These are phyloP conservation scores for Ceryle rudis DNA, from an alignment of 2,797 vertebrate genomes.

Conservation along the genomic window DNA sequence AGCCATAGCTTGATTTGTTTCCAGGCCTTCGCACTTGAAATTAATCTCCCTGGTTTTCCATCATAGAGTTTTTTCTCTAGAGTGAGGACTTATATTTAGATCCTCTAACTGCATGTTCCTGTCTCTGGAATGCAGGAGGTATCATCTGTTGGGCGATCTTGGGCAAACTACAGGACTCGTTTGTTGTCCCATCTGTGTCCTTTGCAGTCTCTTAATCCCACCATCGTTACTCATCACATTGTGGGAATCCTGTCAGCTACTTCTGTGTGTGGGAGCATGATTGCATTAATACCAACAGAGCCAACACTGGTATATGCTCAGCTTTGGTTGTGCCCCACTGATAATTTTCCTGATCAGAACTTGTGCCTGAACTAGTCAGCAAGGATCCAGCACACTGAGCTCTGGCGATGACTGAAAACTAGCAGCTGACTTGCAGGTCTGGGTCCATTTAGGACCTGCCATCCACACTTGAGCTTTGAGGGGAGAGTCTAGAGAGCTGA, in stretches of 20 bases:
- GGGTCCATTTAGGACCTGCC: neutral
- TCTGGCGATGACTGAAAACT: neutral
- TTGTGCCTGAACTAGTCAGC: neutral
- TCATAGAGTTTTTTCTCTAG: neutral
- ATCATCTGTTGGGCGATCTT: neutral
- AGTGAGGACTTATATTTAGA: neutral
- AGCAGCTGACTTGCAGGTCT: neutral
- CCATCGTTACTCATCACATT: neutral
- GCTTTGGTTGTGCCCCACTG: neutral
- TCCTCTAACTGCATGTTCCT: neutral
- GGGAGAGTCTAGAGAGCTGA: neutral
- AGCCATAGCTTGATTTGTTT: neutral
- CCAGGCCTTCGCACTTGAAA: neutral
- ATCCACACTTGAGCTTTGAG: neutral
- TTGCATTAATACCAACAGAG: neutral
- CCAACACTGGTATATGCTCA: neutral
- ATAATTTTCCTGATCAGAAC: neutral
- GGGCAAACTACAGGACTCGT: neutral
- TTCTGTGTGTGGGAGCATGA: neutral
- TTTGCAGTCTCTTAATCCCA: neutral
- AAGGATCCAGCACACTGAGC: accelerated
- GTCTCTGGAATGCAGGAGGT: neutral
- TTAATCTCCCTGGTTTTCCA: neutral
- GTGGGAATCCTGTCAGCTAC: neutral
- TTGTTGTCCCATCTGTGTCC: neutral